phyloP scores from a whole-genome alignment of 2,888 invertebrate genomes.

The Sesamia inferens region DNA sequence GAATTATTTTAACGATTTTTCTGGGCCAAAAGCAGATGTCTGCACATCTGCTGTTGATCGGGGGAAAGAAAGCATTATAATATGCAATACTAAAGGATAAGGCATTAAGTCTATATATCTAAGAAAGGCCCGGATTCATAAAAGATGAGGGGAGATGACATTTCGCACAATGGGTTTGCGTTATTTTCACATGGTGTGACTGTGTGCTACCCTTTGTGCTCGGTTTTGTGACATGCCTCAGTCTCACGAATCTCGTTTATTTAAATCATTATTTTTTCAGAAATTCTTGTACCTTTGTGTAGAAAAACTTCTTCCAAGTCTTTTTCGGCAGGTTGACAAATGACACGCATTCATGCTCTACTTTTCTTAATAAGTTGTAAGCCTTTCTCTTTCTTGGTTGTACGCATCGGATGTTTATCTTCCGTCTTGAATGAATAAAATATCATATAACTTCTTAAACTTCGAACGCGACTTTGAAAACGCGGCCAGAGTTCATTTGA shows the following conservation, averaged over 20 bases:
- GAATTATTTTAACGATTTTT: neutral
- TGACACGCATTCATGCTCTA: slow-evolving; percentile 29
- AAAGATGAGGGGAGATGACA: slow-evolving; percentile 1
- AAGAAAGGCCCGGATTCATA: neutral
- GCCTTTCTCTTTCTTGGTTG: slow-evolving; percentile 27
- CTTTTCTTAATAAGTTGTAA: neutral
- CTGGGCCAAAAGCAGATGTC: slow-evolving; percentile 11
- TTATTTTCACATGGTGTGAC: slow-evolving; percentile 10
- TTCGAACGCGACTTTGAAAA: slow-evolving; percentile 8
- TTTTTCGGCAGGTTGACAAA: slow-evolving; percentile 19
- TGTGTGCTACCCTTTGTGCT: neutral
- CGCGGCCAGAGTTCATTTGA: slow-evolving; percentile 7
- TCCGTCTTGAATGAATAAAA: neutral
- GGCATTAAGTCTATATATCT: neutral
- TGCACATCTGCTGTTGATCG: neutral
- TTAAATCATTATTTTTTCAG: neutral
- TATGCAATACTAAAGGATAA: neutral
- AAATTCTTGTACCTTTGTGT: neutral
- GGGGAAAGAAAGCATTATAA: slow-evolving; percentile 3
- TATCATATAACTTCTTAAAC: neutral
- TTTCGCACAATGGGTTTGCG: slow-evolving; percentile 6
- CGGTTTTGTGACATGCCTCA: neutral
- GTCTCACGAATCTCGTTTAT: neutral
- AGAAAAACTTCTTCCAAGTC: neutral
- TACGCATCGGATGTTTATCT: neutral